Base-by-base conservation (phyloP, 2,888 invertebrate genomes). In the Agapostemon virescens region DNA sequence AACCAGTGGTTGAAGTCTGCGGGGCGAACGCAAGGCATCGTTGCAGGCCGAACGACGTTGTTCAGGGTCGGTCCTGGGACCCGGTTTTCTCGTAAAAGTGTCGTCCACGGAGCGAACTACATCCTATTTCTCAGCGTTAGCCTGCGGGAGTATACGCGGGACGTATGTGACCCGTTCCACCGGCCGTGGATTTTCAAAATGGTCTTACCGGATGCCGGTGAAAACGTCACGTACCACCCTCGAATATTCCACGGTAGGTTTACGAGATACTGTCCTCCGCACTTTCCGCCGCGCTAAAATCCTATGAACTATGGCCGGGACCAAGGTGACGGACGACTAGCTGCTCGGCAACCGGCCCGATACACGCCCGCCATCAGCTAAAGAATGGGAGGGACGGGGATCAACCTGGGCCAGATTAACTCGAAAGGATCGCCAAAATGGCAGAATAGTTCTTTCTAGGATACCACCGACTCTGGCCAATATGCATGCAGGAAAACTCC, bases 91-190 rank as follows among this genome's bases (percentile, higher is more conserved):
- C 86, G 84, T 86, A 86, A 86, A 86, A 84, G 79, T 84, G 79
- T 84, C 86, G 69, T 71, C 81, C 83, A 33, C 67, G 23, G 17
- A 42, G 69, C 52, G 42, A 79, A 83, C 77, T 78, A 85, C 76
- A 73, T 79, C 79, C 84, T 83, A 83, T 84, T 84, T 86, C 83
- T 86, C 79, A 77, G 74, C 63, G 86, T 80, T 84, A 70, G 79
- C 77, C 40, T 15, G 40, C 42, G 64, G 58, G 52, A 52, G 52
- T 33, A 49, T 61, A 79, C 76, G 52, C 42, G 73, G 42, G 52
- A 66, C 58, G 77, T 72, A 73, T 68, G 73, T 66, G 63, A 30
- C 70, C 78, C 73, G 71, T 71, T 75, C 67, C 61, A 70, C 45
- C 70, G 36, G 13, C 23, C 77, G 69, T 76, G 81, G 86, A 84